Evolutionary conservation across 2,888 invertebrate genomes (phyloP).

Genomic region (Pherbina coryleti): DNA sequence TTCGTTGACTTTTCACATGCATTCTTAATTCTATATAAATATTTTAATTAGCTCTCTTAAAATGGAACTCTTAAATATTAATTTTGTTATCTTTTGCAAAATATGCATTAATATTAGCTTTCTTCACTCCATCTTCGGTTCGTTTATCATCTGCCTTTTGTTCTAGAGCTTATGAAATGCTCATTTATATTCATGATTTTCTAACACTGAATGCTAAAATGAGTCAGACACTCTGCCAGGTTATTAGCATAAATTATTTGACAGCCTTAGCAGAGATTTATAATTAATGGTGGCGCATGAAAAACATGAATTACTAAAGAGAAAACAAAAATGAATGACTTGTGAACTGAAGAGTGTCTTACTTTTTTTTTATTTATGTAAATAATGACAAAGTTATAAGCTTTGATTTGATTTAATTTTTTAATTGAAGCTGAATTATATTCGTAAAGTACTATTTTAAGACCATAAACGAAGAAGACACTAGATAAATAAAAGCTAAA

Average conservation of each 20-base stretch:
- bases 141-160: neutral
- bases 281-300: conserved; percentile 2
- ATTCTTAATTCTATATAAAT: neutral
- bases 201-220: conserved; percentile 2
- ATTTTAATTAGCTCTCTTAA: neutral
- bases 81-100: too few relatives aligned
- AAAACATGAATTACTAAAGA: neutral
- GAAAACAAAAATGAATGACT: neutral
- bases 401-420: too few relatives aligned
- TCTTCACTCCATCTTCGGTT: neutral
- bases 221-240: neutral
- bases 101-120: neutral
- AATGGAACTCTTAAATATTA: too few relatives aligned
- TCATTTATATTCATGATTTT: conserved; percentile 13
- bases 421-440: too few relatives aligned
- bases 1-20: neutral
- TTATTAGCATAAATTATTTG: conserved; percentile 22
- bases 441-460: too few relatives aligned
- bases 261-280: neutral
- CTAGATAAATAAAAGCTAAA: too few relatives aligned
- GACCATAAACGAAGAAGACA: too few relatives aligned
- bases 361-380: neutral
- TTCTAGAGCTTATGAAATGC: neutral
- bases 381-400: too few relatives aligned
- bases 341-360: neutral